phyloP scores from a whole-genome alignment of 2,797 vertebrate genomes.

The Hirundo rustica region DNA sequence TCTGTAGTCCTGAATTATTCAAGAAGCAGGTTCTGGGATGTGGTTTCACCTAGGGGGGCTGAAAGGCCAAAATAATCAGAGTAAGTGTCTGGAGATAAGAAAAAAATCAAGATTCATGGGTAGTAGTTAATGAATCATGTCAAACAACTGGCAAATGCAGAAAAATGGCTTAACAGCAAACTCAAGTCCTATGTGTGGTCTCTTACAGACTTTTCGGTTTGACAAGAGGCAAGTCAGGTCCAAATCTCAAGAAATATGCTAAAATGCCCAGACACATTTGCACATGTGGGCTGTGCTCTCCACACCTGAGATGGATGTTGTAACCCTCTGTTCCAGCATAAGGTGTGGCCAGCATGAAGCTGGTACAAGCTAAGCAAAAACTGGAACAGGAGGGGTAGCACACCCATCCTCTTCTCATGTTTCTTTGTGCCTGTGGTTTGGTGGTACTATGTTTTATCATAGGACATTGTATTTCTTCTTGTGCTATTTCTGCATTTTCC shows the following conservation, averaged over 20 bases:
- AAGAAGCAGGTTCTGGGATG: not conserved
- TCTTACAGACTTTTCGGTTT: not conserved
- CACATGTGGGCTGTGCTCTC: not conserved
- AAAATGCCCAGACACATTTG: not conserved
- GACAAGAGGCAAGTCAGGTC: not conserved
- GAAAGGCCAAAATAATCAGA: conserved; percentile 4
- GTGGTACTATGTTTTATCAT: not conserved
- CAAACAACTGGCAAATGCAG: not conserved
- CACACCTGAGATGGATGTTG: not conserved
- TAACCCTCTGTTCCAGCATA: not conserved
- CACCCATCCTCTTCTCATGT: not conserved
- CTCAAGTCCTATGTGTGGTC: not conserved
- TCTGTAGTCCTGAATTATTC: conserved; percentile 10
- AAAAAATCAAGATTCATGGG: not conserved
- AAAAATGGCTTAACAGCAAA: not conserved
- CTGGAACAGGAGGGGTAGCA: not conserved
- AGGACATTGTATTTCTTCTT: not conserved
- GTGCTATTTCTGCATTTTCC: not conserved
- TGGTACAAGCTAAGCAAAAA: not conserved
- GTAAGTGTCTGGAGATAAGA: not conserved
- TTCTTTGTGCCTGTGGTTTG: not conserved
- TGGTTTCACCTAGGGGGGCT: not conserved
- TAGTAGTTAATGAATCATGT: not conserved
- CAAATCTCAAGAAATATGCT: not conserved
- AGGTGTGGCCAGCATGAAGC: not conserved